phyloP scores from a whole-genome alignment of 2,113 vertebrate species.

The Onychorhynchus coronatus region DNA sequence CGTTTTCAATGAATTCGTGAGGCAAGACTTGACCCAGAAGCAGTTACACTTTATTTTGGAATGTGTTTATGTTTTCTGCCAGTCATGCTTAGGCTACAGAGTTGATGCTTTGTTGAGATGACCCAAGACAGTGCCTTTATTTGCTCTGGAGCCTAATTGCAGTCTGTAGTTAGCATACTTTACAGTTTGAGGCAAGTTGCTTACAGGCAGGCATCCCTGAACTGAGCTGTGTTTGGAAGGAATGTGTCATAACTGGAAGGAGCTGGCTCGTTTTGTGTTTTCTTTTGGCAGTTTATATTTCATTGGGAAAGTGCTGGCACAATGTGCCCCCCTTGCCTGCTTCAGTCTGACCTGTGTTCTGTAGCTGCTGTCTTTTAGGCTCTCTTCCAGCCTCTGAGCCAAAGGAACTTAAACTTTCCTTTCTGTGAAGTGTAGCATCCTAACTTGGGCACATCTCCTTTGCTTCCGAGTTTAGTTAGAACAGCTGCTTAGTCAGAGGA shows the following conservation, averaged over 20 bases:
- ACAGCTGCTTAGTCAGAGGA: neutral
- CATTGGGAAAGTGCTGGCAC: neutral
- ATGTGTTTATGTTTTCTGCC: neutral
- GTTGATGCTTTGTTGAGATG: neutral
- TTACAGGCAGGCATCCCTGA: neutral
- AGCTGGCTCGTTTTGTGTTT: neutral
- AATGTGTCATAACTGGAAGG: neutral
- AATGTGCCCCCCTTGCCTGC: neutral
- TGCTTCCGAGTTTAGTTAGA: neutral
- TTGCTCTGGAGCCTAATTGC: neutral
- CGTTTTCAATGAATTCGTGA: neutral
- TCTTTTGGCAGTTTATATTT: neutral
- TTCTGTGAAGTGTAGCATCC: neutral
- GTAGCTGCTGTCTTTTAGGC: neutral
- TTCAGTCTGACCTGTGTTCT: neutral
- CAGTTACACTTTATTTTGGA: neutral
- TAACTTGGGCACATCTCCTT: neutral
- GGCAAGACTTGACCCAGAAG: neutral
- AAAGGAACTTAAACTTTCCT: neutral
- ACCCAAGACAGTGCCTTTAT: neutral
- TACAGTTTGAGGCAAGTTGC: neutral
- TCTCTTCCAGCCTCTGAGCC: neutral
- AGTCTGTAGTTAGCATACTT: neutral
- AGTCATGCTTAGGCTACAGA: neutral
- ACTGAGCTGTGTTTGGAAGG: neutral